Evolutionary conservation across 2,888 invertebrate species (phyloP).

Genomic region (Tachina lurida): DNA sequence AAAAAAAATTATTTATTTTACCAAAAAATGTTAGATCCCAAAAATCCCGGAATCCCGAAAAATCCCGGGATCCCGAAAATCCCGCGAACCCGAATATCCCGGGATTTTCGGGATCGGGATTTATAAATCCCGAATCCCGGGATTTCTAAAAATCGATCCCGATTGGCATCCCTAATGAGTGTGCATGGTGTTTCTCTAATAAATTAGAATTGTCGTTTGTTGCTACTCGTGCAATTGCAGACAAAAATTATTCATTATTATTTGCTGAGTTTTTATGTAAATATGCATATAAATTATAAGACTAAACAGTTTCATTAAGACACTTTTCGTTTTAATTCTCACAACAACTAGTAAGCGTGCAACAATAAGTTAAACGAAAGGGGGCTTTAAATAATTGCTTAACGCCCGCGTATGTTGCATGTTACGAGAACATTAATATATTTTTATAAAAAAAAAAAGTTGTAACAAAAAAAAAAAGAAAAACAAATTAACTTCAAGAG

Average conservation of each 20-base stretch:
- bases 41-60: no score
- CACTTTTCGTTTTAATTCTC: constrained; percentile 33
- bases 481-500: constrained; percentile 1
- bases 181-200: constrained; percentile 30
- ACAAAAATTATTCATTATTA: constrained; percentile 13
- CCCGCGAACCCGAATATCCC: no score
- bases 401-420: constrained; percentile 58
- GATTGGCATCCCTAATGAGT: no score
- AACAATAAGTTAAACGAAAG: constrained; percentile 27
- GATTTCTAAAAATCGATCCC: no score
- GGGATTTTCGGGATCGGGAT: no score
- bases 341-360: constrained; percentile 5
- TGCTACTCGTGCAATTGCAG: constrained; percentile 11
- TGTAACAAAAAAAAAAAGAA: neutral
- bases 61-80: no score
- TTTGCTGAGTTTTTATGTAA: constrained; percentile 8
- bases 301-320: constrained; percentile 37
- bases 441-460: constrained; percentile 48
- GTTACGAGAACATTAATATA: constrained; percentile 57
- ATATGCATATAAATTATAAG: constrained; percentile 19
- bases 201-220: constrained; percentile 5
- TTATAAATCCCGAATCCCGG: no score
- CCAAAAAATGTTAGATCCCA: no score
- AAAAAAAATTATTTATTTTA: no score
- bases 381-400: constrained; percentile 50